Conservation (phyloP, 2,113 vertebrate species). For the Phycodurus eques region DNA sequence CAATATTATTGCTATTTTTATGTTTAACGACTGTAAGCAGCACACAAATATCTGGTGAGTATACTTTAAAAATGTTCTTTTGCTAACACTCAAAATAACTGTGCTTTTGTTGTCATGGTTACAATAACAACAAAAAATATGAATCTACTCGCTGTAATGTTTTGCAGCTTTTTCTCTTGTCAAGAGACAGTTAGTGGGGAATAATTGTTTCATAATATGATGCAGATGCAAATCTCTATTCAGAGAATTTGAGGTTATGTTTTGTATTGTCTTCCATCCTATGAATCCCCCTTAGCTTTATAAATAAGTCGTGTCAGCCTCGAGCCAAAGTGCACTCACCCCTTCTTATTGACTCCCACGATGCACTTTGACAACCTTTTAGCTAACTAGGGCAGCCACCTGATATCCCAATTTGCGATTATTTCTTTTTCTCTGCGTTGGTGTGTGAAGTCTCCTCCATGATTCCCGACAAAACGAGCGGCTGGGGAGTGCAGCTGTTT, state of each 20-base stretch:
- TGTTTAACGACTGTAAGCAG: too few relatives aligned
- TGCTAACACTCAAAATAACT: too few relatives aligned
- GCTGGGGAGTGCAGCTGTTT: constrained; percentile 70
- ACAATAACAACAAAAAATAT: too few relatives aligned
- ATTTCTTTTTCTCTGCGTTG: constrained; percentile 36
- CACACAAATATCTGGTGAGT: too few relatives aligned
- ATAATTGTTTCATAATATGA: not conserved
- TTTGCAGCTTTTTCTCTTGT: too few relatives aligned
- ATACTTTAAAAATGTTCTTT: too few relatives aligned
- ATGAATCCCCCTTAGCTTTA: constrained; percentile 26
- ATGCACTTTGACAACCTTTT: constrained; percentile 30
- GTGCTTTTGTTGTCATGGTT: too few relatives aligned
- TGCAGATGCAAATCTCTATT: not conserved
- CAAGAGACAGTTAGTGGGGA: too few relatives aligned
- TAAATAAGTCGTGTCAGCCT: constrained; percentile 5
- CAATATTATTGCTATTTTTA: too few relatives aligned
- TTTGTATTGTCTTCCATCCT: constrained; percentile 6
- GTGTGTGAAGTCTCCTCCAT: constrained; percentile 38
- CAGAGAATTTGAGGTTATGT: not conserved
- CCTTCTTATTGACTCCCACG: constrained; percentile 20
- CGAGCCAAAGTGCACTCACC: constrained; percentile 18
- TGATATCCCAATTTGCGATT: constrained; percentile 48
- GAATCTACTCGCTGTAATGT: too few relatives aligned
- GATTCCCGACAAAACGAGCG: constrained; percentile 38
- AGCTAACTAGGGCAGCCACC: constrained; percentile 31